Percentiles rank a stretch among this genome's conserved stretches.
phyloP scores from a whole-genome alignment of 2,888 invertebrate genomes.

The Ophion obscuratus region DNA sequence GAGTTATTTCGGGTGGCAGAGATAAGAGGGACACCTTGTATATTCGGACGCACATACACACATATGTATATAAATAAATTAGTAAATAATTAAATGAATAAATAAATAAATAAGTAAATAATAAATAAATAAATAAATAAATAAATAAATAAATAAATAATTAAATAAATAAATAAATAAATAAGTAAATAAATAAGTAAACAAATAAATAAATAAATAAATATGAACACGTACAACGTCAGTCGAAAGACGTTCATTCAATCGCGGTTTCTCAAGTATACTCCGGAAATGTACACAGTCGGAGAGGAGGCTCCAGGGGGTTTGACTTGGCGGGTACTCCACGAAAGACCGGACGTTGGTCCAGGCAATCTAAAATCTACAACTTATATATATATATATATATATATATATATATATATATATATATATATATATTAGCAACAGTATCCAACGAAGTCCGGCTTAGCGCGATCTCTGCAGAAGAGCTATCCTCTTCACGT shows the following conservation, averaged over 20 bases:
- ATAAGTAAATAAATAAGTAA: no score
- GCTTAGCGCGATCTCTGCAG: slow-evolving; percentile 48
- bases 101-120: no score
- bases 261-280: slow-evolving; percentile 57
- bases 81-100: no score
- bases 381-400: slow-evolving; percentile 18
- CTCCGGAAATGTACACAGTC: slow-evolving; percentile 27
- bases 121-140: no score
- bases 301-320: slow-evolving; percentile 15
- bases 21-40: no score
- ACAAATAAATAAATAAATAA: no score
- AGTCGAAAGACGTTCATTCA: slow-evolving; percentile 22
- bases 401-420: slow-evolving; percentile 3
- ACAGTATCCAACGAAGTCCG: slow-evolving; percentile 51
- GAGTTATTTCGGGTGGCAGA: no score
- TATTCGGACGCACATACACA: no score
- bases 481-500: slow-evolving; percentile 33
- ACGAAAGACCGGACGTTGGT: slow-evolving; percentile 40
- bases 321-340: slow-evolving; percentile 48
- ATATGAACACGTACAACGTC: neutral
- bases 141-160: no score
- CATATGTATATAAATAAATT: no score
- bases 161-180: no score
- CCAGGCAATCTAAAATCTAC: slow-evolving; percentile 46
- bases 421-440: slow-evolving; percentile 17